Evolutionary conservation across 2,113 vertebrate species (phyloP).

Genomic region (Oryzias javanicus): DNA sequence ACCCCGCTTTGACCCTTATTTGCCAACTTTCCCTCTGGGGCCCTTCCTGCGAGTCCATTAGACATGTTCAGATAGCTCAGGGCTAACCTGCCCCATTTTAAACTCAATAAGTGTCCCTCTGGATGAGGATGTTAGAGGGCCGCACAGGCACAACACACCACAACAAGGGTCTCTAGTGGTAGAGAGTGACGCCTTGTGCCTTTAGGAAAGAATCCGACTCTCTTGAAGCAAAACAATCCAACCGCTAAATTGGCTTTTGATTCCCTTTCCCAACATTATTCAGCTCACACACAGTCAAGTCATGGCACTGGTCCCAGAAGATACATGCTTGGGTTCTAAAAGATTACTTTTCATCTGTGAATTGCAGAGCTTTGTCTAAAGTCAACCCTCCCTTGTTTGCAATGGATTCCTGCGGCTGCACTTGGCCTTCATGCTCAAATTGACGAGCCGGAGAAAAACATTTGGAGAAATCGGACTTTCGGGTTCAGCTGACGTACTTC

Average conservation of each 20-base stretch:
- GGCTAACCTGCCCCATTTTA: slow-evolving; percentile 69
- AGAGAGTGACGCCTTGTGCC: slow-evolving; percentile 35
- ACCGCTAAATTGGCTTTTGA: slow-evolving; percentile 61
- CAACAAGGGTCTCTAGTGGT: slow-evolving; percentile 37
- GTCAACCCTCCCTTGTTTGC: slow-evolving; percentile 37
- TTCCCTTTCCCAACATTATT: slow-evolving; percentile 55
- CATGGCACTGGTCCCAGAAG: slow-evolving; percentile 41
- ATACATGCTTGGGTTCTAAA: slow-evolving; percentile 42
- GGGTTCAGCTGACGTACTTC: slow-evolving; percentile 31
- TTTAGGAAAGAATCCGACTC: slow-evolving; percentile 41
- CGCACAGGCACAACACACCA: slow-evolving; percentile 20
- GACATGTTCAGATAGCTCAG: slow-evolving; percentile 58
- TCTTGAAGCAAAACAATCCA: slow-evolving; percentile 54
- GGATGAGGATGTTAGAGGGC: slow-evolving; percentile 38
- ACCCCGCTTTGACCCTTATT: slow-evolving; percentile 61
- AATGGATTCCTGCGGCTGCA: slow-evolving; percentile 57
- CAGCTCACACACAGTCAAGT: slow-evolving; percentile 45
- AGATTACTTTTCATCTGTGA: slow-evolving; percentile 49
- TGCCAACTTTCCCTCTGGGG: slow-evolving; percentile 40
- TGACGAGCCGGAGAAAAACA: slow-evolving; percentile 43
- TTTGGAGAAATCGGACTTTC: slow-evolving; percentile 26
- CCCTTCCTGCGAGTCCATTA: slow-evolving; percentile 65
- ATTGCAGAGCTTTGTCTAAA: slow-evolving; percentile 38
- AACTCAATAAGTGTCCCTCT: slow-evolving; percentile 68
- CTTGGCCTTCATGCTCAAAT: slow-evolving; percentile 57